These are phyloP conservation scores for Cettia cetti DNA, from an alignment of 2,113 vertebrate species.

Conservation along the genomic window DNA sequence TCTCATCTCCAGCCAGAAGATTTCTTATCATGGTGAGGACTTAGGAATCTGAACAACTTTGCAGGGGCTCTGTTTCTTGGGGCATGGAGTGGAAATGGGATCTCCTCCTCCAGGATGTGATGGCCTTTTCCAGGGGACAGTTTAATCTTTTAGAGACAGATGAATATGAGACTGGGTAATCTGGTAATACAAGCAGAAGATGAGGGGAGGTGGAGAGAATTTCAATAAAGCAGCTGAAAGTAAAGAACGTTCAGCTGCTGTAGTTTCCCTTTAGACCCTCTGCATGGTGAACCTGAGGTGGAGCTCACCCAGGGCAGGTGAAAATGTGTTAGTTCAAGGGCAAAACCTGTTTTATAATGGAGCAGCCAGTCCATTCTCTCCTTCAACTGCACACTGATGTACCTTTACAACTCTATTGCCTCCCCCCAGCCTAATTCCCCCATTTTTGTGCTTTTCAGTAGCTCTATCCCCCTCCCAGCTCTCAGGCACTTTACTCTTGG, in stretches of 20 bases:
- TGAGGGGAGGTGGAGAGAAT: constrained; percentile 62
- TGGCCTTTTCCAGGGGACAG: constrained; percentile 73
- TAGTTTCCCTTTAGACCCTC: background rate
- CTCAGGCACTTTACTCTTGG: background rate
- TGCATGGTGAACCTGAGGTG: background rate
- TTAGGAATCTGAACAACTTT: background rate
- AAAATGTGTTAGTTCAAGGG: background rate
- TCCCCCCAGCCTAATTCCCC: background rate
- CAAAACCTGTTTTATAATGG: background rate
- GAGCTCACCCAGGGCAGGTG: background rate
- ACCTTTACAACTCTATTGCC: background rate
- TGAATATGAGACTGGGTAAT: constrained; percentile 68
- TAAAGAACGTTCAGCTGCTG: background rate
- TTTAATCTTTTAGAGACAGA: constrained; percentile 77
- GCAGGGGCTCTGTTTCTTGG: constrained; percentile 32
- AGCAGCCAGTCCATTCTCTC: background rate
- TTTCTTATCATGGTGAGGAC: background rate
- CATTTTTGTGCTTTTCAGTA: background rate
- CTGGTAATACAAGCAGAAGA: constrained; percentile 55
- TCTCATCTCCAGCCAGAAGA: background rate
- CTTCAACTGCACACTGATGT: background rate
- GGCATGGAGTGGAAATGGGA: constrained; percentile 48
- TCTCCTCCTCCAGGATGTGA: constrained; percentile 56
- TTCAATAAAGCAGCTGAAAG: constrained; percentile 52
- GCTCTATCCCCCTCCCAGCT: background rate